Evolutionary conservation across 2,797 vertebrate species (phyloP), one percentile per base, ranked within the genome.

Genomic region (Agapornis canus): DNA sequence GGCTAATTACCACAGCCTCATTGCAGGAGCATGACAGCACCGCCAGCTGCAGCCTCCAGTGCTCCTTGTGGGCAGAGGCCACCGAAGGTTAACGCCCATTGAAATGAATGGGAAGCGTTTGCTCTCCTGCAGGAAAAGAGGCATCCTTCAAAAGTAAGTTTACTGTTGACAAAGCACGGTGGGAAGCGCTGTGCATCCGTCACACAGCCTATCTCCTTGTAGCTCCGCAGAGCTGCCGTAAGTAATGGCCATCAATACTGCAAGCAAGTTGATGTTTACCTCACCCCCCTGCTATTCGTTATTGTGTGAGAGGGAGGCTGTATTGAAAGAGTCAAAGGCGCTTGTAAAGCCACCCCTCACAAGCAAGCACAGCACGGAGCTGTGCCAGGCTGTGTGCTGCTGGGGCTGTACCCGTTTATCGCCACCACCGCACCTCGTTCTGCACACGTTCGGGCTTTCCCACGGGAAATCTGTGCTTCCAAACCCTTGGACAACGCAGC

Each of bases 391-490:
- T 29, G 37, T 1, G 7, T 1, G 3, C 26, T 68, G 73, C 31
- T 0, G 1, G 45, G 43, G 47, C 7, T 0, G 0, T 23, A 32
- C 51, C 29, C 4, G 0, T 21, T 39, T n/a, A 57, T 25, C 69
- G 81, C 48, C 31, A 16, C 65, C 57, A 37, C 52, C 32, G 40
- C 43, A 42, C 80, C 40, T 68, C 43, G 8, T 8, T 54, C 2
- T 0, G 42, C 59, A 4, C 0, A 8, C 6, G 1, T n/a, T n/a
- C n/a, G n/a, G n/a, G 40, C 23, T 86, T 89, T 90, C 83, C 81
- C 61, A 68, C 0, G 1, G 35, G 73, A 48, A 90, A 94, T 86
- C 86, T 60, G 77, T 64, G 86, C 65, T 91, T 86, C 82, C 86
- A 73, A 72, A 22, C 3, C 26, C 35, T 57, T 63, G 39, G 29